Base-by-base conservation (phyloP, 2,113 vertebrate species). In the Nesospiza acunhae region DNA sequence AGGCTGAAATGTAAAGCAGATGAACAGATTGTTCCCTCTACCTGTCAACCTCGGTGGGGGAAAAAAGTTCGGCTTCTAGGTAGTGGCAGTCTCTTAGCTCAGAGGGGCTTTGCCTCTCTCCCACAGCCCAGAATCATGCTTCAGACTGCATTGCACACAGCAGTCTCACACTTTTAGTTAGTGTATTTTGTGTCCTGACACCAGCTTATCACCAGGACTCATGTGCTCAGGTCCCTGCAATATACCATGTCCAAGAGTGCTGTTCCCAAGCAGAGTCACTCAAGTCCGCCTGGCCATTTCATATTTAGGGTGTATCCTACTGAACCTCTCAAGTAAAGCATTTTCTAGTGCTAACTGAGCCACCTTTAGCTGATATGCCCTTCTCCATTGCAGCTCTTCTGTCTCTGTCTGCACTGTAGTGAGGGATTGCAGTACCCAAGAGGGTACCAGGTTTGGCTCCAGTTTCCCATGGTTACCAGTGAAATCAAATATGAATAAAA, bases 1-100 rank as follows among this genome's bases (percentile, higher is more conserved):
- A 89, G 77, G 56, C 55, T 93, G 81, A 87, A 91, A 77, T 81
- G 46, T 70, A 87, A 74, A 87, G 44, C 53, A 94, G 59, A 76
- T 13, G 11, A 89, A 94, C 60, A 74, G 46, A 67, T 93, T 89
- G 60, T 93, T 95, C 60, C 60, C 9, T 91, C n/a, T 50, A 56
- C 73, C 52, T 91, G 64, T 72, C 90, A 77, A 1, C 27, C n/a
- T 50, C 37, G 49, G 6, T 24, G 53, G 10, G n/a, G n/a, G 22
- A 30, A 50, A 50, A 24, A 60, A 7, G 9, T 8, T 68, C 44
- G 64, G 11, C 46, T 66, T 81, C 46, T 66, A 33, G 26, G 26
- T 35, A 53, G n/a, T 4, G 1, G 37, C 21, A 37, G 8, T 68
- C 30, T 86, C 13, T 13, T 47, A 78, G 37, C 50, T 77, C 6